Conservation (phyloP, 1,140 invertebrate genomes). For the Cotesia vestalis region DNA sequence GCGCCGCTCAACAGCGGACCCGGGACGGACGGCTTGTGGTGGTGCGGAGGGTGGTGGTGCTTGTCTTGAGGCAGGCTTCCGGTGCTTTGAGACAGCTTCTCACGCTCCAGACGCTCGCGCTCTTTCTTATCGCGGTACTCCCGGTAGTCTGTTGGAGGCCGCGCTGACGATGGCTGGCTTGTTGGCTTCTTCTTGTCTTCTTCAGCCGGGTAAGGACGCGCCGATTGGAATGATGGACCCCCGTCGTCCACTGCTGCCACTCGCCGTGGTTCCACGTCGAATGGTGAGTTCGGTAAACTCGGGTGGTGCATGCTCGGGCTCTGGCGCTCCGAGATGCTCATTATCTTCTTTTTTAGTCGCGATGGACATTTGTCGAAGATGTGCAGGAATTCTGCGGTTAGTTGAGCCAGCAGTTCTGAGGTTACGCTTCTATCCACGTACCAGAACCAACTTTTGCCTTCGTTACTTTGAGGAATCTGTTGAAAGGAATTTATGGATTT, state of each 20-base stretch:
- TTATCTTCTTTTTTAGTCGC: constrained; percentile 87
- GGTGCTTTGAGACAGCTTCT: constrained; percentile 37
- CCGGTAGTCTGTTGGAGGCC: constrained; percentile 56
- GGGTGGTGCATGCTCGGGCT: constrained; percentile 59
- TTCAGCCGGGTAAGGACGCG: constrained; percentile 50
- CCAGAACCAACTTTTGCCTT: constrained; percentile 93
- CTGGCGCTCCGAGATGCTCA: constrained; percentile 71
- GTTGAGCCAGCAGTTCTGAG: constrained; percentile 79
- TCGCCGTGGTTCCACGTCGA: constrained; percentile 62
- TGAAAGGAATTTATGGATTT: not conserved
- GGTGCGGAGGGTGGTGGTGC: constrained; percentile 54
- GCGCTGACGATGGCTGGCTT: constrained; percentile 33
- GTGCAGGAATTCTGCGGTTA: constrained; percentile 85
- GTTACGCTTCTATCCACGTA: constrained; percentile 92
- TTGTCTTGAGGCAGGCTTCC: constrained; percentile 42
- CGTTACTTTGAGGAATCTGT: constrained; percentile 87
- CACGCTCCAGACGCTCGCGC: constrained; percentile 58
- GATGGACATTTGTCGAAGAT: constrained; percentile 94
- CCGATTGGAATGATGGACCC: constrained; percentile 48
- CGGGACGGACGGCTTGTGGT: constrained; percentile 46
- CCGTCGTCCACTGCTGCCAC: constrained; percentile 54
- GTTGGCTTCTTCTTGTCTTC: constrained; percentile 53
- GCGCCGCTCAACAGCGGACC: not conserved
- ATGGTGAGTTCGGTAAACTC: constrained; percentile 61
- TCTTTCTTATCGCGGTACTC: constrained; percentile 70